These are phyloP conservation scores for Globia sparganii DNA, from an alignment of 2,888 invertebrate species.

Conservation along the genomic window DNA sequence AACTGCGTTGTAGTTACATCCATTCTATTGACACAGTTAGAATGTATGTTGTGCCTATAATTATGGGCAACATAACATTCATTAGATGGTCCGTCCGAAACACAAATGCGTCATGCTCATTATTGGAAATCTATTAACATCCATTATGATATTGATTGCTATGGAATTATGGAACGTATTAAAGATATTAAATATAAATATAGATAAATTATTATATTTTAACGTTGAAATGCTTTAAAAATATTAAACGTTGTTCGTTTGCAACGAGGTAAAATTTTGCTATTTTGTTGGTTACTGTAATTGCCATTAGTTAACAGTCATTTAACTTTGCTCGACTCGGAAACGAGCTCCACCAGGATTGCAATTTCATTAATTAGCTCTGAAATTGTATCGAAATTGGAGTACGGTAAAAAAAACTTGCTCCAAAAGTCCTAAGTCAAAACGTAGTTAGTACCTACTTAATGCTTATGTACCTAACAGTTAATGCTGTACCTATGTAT, in stretches of 20 bases:
- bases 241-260: slow-evolving; percentile 9
- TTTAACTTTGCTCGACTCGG: slow-evolving; percentile 49
- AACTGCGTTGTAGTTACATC: slow-evolving; percentile 51
- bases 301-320: slow-evolving; percentile 45
- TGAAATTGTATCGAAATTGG: slow-evolving; percentile 43
- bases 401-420: slow-evolving; percentile 1
- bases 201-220: background rate
- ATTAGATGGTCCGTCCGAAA: slow-evolving; percentile 48
- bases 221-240: slow-evolving; percentile 9
- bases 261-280: slow-evolving; percentile 31
- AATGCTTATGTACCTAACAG: slow-evolving; percentile 13
- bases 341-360: slow-evolving; percentile 39
- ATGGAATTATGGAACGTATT: background rate
- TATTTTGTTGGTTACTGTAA: slow-evolving; percentile 44
- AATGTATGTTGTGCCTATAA: slow-evolving; percentile 54
- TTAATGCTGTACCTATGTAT: background rate
- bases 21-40: slow-evolving; percentile 65
- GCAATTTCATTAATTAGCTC: slow-evolving; percentile 61
- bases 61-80: slow-evolving; percentile 59
- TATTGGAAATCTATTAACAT: slow-evolving; percentile 57
- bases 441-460: background rate
- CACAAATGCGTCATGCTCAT: slow-evolving; percentile 59
- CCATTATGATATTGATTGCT: slow-evolving; percentile 33
- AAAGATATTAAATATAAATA: slow-evolving; percentile 18
- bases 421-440: background rate